Evolutionary conservation across 2,797 vertebrate species (phyloP), one percentile per base, ranked within the genome.

Genomic region (Myotis findleyi): DNA sequence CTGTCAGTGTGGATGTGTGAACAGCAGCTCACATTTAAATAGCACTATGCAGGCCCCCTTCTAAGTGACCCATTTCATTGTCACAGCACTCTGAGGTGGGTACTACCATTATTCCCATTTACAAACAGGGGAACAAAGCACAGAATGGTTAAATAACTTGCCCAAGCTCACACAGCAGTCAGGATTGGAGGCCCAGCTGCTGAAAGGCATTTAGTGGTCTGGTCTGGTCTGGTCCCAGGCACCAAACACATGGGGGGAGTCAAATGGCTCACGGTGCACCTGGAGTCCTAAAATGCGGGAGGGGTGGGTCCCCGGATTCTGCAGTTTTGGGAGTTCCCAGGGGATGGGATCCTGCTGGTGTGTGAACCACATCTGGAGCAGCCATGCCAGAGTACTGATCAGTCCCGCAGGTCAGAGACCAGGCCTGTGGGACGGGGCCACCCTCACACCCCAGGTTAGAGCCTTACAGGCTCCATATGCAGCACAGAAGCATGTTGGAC

Each of bases 231-330:
- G 7, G 62, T 13, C 41, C 27, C 4, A 1, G 77, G 53, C 27
- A 12, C 55, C 38, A 4, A 11, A 12, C 25, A 21, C 14, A 2
- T 4, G 30, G 23, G 16, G 18, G 33, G 59, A 16, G 51, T 41
- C 59, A 47, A 5, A 12, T 2, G 7, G 66, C n/a, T 16, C 14
- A 0, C 2, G 3, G 11, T 14, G 5, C 17, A 13, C 25, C 53
- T 30, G 25, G 66, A 49, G 8, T 57, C 16, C 23, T 9, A 20
- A 73, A 51, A n/a, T 41, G 25, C 7, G 51, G 55, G 27, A n/a
- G 13, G n/a, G 20, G 64, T 3, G 18, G 25, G 53, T 7, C 33
- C 55, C 88, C 18, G 1, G n/a, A 11, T 17, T 41, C 49, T 76
- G 21, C 49, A 23, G 55, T 59, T 75, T 68, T 23, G 69, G 27